These are phyloP conservation scores for Calliphora vomitoria DNA, from an alignment of 2,888 invertebrate genomes.

Conservation along the genomic window DNA sequence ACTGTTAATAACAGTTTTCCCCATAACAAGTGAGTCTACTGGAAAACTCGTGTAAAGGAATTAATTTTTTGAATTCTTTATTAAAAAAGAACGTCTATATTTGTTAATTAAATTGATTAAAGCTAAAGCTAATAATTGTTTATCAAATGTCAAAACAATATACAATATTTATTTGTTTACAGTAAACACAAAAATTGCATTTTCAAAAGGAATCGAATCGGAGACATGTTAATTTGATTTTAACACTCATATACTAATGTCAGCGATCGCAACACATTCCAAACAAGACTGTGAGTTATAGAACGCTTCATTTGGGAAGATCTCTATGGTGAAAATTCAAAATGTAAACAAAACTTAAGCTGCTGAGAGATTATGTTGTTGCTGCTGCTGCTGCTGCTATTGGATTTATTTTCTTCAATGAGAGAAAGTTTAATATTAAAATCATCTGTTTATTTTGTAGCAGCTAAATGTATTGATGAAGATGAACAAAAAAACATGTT, in stretches of 20 bases:
- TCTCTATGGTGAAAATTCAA: slow-evolving; percentile 41
- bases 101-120: slow-evolving; percentile 39
- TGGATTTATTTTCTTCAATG: neutral
- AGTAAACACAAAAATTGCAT: slow-evolving; percentile 15
- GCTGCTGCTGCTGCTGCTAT: neutral
- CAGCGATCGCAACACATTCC: neutral
- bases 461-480: slow-evolving; percentile 20
- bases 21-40: no score
- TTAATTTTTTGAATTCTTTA: neutral
- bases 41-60: no score
- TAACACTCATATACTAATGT: neutral
- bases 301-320: slow-evolving; percentile 42
- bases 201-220: slow-evolving; percentile 32
- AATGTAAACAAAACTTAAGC: slow-evolving; percentile 56
- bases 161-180: neutral
- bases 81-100: neutral
- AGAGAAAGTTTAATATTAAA: slow-evolving; percentile 52
- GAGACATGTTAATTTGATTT: slow-evolving; percentile 24
- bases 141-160: slow-evolving; percentile 47
- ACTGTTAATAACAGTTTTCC: no score
- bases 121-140: slow-evolving; percentile 44
- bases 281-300: neutral
- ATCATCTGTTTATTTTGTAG: slow-evolving; percentile 1
- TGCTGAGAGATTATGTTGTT: slow-evolving; percentile 13
- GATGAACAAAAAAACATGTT: neutral